Percentiles rank a stretch among this genome's conserved stretches.
Evolutionary conservation across 2,113 vertebrate genomes (phyloP).

Genomic region (Cinclus mexicanus): DNA sequence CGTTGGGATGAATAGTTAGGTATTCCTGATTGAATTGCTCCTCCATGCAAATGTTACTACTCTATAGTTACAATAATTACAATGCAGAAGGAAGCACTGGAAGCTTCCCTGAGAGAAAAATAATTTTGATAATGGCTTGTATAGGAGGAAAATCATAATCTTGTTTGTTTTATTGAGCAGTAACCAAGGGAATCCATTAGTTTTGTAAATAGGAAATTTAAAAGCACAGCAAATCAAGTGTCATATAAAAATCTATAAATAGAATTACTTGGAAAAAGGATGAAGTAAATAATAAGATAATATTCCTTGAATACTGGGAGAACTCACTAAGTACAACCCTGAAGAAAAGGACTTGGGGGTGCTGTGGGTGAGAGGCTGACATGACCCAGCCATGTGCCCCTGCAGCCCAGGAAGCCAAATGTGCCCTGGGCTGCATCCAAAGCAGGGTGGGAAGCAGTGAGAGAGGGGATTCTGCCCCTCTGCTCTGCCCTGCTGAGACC

Average conservation of each 20-base stretch:
- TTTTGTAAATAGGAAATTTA: neutral
- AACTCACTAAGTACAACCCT: neutral
- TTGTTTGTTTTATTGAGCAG: neutral
- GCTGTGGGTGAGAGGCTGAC: neutral
- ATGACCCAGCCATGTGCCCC: too few species aligned
- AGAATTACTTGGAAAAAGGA: neutral
- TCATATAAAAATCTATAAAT: neutral
- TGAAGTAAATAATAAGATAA: neutral
- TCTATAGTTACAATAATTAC: neutral
- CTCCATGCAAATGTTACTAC: neutral
- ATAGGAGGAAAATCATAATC: neutral
- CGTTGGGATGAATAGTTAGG: neutral
- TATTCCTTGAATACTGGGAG: neutral
- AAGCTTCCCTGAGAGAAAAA: neutral
- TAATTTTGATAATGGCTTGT: neutral
- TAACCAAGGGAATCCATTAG: neutral
- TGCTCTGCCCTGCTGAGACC: neutral
- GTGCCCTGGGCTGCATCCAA: neutral
- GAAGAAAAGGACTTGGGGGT: neutral
- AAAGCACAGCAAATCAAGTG: neutral
- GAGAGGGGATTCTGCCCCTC: neutral
- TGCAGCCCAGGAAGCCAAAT: rapidly evolving
- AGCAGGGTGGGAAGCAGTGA: rapidly evolving
- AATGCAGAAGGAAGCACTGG: neutral
- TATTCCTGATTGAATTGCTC: neutral